These are phyloP conservation scores for Netta rufina DNA, from an alignment of 2,797 vertebrate genomes.

Conservation along the genomic window DNA sequence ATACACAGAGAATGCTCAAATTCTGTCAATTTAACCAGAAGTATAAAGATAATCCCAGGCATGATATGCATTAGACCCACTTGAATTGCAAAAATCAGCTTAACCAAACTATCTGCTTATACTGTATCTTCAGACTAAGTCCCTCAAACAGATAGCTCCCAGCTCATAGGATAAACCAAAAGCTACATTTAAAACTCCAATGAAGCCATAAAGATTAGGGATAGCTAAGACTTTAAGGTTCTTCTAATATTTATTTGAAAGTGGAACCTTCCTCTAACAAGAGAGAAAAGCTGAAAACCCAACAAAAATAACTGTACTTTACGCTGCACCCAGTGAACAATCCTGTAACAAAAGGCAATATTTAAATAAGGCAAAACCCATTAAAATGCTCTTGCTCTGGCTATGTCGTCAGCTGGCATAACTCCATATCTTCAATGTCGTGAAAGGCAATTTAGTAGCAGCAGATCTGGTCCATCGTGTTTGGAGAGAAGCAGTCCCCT, in stretches of 20 bases:
- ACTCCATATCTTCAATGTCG: neutral
- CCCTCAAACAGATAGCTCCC: slow-evolving; percentile 3
- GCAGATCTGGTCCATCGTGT: neutral
- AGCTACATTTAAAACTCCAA: neutral
- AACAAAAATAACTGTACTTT: neutral
- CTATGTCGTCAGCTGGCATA: neutral
- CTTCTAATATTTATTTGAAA: slow-evolving; percentile 46
- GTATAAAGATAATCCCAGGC: slow-evolving; percentile 51
- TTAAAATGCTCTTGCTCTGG: neutral
- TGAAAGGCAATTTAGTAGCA: neutral
- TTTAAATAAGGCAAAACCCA: slow-evolving; percentile 17
- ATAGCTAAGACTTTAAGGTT: slow-evolving; percentile 36
- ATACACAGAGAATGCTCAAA: slow-evolving; percentile 5
- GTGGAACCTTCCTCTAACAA: neutral
- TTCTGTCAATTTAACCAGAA: slow-evolving; percentile 52
- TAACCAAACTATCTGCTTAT: slow-evolving; percentile 43
- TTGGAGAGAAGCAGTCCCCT: neutral
- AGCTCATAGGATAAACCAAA: neutral
- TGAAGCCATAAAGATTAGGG: slow-evolving; percentile 53
- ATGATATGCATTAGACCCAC: slow-evolving; percentile 44
- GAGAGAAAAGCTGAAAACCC: slow-evolving; percentile 13
- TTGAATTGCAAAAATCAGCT: slow-evolving; percentile 59
- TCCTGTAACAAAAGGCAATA: neutral
- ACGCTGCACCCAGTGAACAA: neutral
- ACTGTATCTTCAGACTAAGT: slow-evolving; percentile 37